phyloP scores from a whole-genome alignment of 2,113 vertebrate species.

The Bufo gargarizans region DNA sequence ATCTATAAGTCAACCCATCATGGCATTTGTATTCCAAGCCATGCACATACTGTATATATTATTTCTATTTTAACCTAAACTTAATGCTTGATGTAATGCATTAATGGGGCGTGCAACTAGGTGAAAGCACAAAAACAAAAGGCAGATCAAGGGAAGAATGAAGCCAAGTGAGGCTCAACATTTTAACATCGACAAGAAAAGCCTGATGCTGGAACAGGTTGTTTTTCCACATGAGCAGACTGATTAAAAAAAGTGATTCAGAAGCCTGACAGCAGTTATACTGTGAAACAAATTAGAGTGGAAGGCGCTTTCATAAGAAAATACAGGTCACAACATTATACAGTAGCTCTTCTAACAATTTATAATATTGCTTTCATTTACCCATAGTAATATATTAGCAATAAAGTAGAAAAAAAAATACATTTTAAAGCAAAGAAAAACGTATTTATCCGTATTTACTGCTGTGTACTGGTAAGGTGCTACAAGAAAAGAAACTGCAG shows the following conservation, averaged over 20 bases:
- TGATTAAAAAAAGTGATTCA: not conserved
- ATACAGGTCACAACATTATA: not conserved
- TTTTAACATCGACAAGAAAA: not conserved
- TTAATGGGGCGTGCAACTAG: not conserved
- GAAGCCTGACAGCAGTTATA: slow-evolving; percentile 8
- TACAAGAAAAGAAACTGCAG: no score
- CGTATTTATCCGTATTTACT: no score
- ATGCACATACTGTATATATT: not conserved
- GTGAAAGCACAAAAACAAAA: slow-evolving; percentile 24
- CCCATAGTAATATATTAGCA: not conserved
- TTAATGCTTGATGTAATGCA: slow-evolving; percentile 13
- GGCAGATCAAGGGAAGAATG: slow-evolving; percentile 9
- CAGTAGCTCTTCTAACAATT: no score
- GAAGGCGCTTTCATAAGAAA: not conserved
- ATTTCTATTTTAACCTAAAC: not conserved
- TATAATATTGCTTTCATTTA: not conserved
- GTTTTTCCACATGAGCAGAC: slow-evolving; percentile 15
- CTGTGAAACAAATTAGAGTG: not conserved
- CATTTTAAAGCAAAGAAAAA: not conserved
- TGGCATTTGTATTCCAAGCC: not conserved
- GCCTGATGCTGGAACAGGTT: slow-evolving; percentile 7
- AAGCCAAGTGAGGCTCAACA: not conserved
- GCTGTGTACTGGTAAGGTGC: no score
- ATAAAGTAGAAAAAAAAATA: not conserved
- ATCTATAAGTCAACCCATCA: not conserved